phyloP scores from a whole-genome alignment of 2,113 vertebrate genomes.

The Xiphophorus couchianus region DNA sequence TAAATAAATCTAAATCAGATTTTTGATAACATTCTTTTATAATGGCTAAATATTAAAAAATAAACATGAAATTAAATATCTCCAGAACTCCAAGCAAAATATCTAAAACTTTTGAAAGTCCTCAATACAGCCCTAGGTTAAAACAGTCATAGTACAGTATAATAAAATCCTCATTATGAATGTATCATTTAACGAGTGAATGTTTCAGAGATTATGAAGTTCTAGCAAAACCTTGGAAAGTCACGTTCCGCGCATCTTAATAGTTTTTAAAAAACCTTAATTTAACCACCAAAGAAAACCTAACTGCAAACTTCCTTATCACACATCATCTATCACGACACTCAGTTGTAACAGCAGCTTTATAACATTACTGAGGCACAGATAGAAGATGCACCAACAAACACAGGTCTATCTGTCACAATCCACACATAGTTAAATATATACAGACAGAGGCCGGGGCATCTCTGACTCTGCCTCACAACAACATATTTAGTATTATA shows the following conservation, averaged over 20 bases:
- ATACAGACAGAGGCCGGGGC: conserved; percentile 35
- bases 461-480: conserved; percentile 35
- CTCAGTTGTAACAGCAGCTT: conserved; percentile 44
- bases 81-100: too few relatives aligned
- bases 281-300: conserved; percentile 6
- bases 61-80: too few relatives aligned
- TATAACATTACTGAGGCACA: conserved; percentile 23
- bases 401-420: conserved; percentile 29
- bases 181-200: neutral
- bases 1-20: neutral
- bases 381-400: conserved; percentile 23
- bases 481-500: conserved; percentile 55
- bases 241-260: neutral
- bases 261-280: conserved; percentile 32
- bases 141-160: neutral
- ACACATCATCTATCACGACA: conserved; percentile 31
- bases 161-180: neutral
- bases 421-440: conserved; percentile 29
- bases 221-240: neutral
- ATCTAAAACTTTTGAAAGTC: too few relatives aligned
- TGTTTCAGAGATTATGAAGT: neutral
- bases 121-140: too few relatives aligned
- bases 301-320: conserved; percentile 41
- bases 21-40: too few relatives aligned
- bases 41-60: too few relatives aligned